Conservation (phyloP, 2,113 vertebrate genomes). For the Atrichornis clamosus region DNA sequence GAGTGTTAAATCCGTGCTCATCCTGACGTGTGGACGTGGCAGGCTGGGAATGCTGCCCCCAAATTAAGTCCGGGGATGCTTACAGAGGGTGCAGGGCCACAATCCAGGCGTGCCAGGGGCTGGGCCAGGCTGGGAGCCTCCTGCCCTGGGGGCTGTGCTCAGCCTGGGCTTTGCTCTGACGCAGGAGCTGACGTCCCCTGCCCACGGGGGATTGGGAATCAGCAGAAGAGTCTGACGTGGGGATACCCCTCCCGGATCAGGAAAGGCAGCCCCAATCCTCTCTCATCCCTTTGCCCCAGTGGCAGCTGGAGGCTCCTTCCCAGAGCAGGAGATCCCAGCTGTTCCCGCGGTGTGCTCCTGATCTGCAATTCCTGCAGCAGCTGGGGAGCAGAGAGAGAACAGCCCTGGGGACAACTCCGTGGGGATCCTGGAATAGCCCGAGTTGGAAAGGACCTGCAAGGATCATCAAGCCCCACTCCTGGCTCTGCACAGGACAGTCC, state of each 20-base stretch:
- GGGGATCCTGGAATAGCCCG: fast-evolving
- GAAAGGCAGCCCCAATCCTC: neutral
- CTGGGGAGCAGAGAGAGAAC: neutral
- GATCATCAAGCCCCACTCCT: neutral
- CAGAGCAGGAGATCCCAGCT: neutral
- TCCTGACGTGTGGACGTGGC: neutral
- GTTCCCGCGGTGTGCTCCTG: neutral
- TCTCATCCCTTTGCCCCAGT: neutral
- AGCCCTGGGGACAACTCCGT: neutral
- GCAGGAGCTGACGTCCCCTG: neutral
- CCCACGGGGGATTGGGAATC: neutral
- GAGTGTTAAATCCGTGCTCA: neutral
- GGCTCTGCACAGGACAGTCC: fast-evolving
- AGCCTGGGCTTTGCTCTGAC: neutral
- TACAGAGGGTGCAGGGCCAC: neutral
- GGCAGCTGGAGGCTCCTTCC: neutral
- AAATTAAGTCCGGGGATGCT: neutral
- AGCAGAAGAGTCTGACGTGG: neutral
- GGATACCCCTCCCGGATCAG: neutral
- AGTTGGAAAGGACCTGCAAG: neutral
- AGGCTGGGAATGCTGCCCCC: neutral
- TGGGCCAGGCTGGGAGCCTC: neutral
- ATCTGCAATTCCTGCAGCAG: neutral
- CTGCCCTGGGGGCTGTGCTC: neutral
- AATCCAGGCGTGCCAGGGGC: neutral